phyloP scores from a whole-genome alignment of 30 jellyfish, hydroid and myxozoan species.

The Aurelia coerulea region DNA sequence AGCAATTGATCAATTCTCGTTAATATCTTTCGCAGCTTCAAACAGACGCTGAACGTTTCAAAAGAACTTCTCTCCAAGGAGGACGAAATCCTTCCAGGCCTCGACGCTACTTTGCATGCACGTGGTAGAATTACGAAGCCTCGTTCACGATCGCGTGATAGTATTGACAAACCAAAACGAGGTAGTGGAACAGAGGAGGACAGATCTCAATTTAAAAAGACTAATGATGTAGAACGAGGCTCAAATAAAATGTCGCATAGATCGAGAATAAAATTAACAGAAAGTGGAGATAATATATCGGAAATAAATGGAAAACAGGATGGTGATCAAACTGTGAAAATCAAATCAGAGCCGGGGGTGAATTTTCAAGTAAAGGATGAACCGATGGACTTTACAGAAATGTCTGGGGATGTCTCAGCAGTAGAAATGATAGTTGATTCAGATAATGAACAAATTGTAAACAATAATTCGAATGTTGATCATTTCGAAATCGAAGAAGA shows the following conservation, averaged over 20 bases:
- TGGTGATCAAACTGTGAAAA: conserved; percentile 4
- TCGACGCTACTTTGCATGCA: conserved; percentile 34
- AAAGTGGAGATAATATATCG: background rate
- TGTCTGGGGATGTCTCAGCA: conserved; percentile 26
- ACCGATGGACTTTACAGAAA: conserved; percentile 50
- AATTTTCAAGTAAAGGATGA: conserved; percentile 35
- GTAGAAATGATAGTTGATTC: conserved; percentile 33
- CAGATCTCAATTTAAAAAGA: conserved; percentile 13
- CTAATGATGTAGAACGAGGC: background rate
- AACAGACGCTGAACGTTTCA: conserved; percentile 22
- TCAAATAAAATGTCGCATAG: too few species aligned
- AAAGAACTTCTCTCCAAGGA: conserved; percentile 16
- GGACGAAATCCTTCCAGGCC: conserved; percentile 53
- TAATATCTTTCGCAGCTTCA: conserved; percentile 14
- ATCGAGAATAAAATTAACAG: background rate
- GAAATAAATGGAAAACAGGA: background rate
- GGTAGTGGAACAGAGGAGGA: conserved; percentile 57
- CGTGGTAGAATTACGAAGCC: conserved; percentile 28
- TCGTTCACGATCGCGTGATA: conserved; percentile 44
- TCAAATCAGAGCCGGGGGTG: conserved; percentile 31
- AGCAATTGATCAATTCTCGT: background rate
- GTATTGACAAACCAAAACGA: conserved; percentile 44
- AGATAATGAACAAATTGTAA: conserved; percentile 19
- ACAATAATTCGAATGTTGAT: background rate
- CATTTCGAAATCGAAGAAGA: background rate